Evolutionary conservation across 1,140 invertebrate species (phyloP).

Genomic region (Papilio machaon): DNA sequence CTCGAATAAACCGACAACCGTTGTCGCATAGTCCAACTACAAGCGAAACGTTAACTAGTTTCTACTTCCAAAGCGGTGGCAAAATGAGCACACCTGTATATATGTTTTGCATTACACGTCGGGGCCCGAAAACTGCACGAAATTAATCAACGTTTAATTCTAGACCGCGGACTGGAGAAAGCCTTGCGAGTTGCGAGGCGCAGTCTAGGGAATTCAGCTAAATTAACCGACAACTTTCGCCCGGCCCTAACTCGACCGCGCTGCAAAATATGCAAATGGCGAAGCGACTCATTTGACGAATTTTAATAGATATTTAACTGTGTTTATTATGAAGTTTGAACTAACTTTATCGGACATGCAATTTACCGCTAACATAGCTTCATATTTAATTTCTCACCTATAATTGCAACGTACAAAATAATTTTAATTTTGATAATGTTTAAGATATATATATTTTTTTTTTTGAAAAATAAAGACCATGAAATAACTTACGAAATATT

Average conservation of each 20-base stretch:
- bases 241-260: conserved; percentile 61
- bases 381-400: conserved; percentile 41
- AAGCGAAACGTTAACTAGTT: conserved; percentile 63
- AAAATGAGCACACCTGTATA: conserved; percentile 58
- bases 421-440: background rate
- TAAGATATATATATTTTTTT: too few species aligned
- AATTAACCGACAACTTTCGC: conserved; percentile 68
- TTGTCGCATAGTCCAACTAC: background rate
- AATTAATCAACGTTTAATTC: conserved; percentile 81
- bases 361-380: conserved; percentile 46
- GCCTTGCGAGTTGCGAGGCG: conserved; percentile 55
- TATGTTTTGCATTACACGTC: conserved; percentile 46
- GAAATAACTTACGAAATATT: too few species aligned
- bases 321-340: conserved; percentile 77
- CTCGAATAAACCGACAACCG: conserved; percentile 30
- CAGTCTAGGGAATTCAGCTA: conserved; percentile 69
- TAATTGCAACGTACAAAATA: background rate
- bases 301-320: conserved; percentile 80
- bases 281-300: conserved; percentile 78
- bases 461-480: too few species aligned
- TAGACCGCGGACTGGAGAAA: conserved; percentile 61
- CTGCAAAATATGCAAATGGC: conserved; percentile 79
- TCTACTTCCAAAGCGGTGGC: conserved; percentile 65
- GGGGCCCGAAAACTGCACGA: conserved; percentile 59
- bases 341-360: conserved; percentile 62